Evolutionary conservation across 2,888 invertebrate genomes (phyloP), one percentile per base, ranked within the genome.

Genomic region (Cephus pygmeus): DNA sequence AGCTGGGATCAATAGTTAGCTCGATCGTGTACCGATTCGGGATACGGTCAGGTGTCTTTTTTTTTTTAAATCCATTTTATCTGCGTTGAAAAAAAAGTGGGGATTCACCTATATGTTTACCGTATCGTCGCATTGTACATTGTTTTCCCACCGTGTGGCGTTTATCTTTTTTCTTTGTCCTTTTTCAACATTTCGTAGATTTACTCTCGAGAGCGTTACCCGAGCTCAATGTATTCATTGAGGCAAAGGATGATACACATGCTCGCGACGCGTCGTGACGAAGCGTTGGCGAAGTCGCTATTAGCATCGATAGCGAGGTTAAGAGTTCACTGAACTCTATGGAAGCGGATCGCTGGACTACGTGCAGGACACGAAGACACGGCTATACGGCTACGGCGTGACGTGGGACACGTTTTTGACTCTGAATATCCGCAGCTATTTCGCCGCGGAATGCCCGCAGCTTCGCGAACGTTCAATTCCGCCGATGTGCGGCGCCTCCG

Each of bases 241-340:
- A 15, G 23, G 9, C 2, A 56, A 56, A 23, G 56, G 56, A 0
- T 1, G 56, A 56, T 56, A 56, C 56, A 56, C 56, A 56, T 56
- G 56, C 9, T 15, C 40, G 40, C 40, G 15, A 6, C 15, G 56
- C 9, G 6, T 56, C 56, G 9, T 9, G 1, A 30, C 85, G 56
- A 15, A 23, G 87, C 86, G 86, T 88, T 84, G 86, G 87, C 87
- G 85, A 87, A 84, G 83, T 84, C 82, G 81, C 81, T 86, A 88
- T 88, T 88, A 88, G 86, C 89, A 89, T 89, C 87, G 90, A 89
- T 89, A 87, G 88, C 87, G 88, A 88, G 89, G 89, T 89, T 89
- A 89, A 85, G 75, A 79, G 79, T 79, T 81, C 79, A 77, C 33
- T 69, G 79, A 81, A 79, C 79, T 75, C 73, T 34, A 15, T 9